phyloP scores from a whole-genome alignment of 2,888 invertebrate genomes.

The Uloborus plumipes region DNA sequence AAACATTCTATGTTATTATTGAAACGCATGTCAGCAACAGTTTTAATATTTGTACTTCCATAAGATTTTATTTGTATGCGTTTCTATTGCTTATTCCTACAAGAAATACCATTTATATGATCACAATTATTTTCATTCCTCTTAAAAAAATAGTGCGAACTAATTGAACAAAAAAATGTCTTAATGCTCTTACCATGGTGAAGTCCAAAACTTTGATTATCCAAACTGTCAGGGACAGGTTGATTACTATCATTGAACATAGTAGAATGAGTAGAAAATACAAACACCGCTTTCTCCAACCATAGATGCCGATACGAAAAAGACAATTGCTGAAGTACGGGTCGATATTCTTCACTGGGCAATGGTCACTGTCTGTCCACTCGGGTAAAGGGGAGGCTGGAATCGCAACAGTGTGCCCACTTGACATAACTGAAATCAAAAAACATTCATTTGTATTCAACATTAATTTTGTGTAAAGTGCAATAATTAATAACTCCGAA shows the following conservation, averaged over 20 bases:
- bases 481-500: too few relatives aligned
- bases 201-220: conserved; percentile 77
- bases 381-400: conserved; percentile 33
- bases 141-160: too few relatives aligned
- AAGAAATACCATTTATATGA: too few relatives aligned
- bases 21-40: too few relatives aligned
- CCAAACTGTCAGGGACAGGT: conserved; percentile 95
- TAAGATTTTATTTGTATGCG: too few relatives aligned
- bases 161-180: too few relatives aligned
- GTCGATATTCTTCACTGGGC: conserved; percentile 20
- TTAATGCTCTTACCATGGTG: conserved; percentile 48
- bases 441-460: neutral
- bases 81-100: too few relatives aligned
- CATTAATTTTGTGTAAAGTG: too few relatives aligned
- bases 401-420: conserved; percentile 27
- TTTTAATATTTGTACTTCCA: too few relatives aligned
- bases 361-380: conserved; percentile 39
- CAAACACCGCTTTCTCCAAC: conserved; percentile 96
- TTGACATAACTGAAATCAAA: conserved; percentile 46
- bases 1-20: too few relatives aligned
- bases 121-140: too few relatives aligned
- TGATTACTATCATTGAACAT: conserved; percentile 91
- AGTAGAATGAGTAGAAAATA: conserved; percentile 90
- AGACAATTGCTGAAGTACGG: conserved; percentile 54
- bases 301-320: conserved; percentile 85